phyloP scores from a whole-genome alignment of 2,113 vertebrate genomes.

The cattle (Bos taurus) region ARS-UCD2.0 NC_037348.1:17901501-17902000 shows the following conservation, averaged over 20 bases:
- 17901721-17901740: background rate
- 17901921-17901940: background rate
- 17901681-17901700: background rate
- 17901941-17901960: background rate
- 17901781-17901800: background rate
- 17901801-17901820: background rate
- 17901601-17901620: background rate
- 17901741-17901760: slow-evolving; percentile 33
- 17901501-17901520: background rate
- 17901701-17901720: background rate
- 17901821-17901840: background rate
- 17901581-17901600: background rate
- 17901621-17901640: background rate
- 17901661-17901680: background rate
- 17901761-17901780: background rate
- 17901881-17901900: background rate
- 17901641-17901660: background rate
- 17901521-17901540: background rate
- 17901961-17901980: background rate
- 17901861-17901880: background rate
- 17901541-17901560: background rate
- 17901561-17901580: background rate
- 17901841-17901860: background rate
- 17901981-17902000: background rate
- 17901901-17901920: background rate